phyloP scores from a whole-genome alignment of 2,113 vertebrate genomes.

The Taxidea taxus region DNA sequence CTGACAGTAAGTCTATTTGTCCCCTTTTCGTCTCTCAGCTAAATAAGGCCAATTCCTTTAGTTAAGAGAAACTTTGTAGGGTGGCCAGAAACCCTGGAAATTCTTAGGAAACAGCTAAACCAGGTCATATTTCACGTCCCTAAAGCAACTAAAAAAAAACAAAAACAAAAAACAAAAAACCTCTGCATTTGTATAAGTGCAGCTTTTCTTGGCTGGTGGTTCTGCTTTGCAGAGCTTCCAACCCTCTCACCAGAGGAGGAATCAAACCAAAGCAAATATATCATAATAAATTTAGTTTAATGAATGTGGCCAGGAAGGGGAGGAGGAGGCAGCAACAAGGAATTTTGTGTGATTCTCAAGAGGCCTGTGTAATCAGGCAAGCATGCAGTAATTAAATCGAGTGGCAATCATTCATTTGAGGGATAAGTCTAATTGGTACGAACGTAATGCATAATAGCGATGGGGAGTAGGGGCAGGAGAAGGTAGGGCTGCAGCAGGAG shows the following conservation, averaged over 20 bases:
- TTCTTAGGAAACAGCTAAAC: background rate
- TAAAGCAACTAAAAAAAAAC: too few relatives aligned
- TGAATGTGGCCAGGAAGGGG: slow-evolving; percentile 22
- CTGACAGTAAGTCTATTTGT: background rate
- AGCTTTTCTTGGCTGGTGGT: background rate
- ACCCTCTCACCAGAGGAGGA: background rate
- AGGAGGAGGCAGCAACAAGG: background rate
- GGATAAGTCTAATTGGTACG: slow-evolving; percentile 58
- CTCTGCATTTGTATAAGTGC: background rate
- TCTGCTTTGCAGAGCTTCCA: background rate
- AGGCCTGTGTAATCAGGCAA: slow-evolving; percentile 46
- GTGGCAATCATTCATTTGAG: slow-evolving; percentile 48
- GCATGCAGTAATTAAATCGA: slow-evolving; percentile 54
- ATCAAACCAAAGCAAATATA: background rate
- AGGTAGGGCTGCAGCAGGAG: background rate
- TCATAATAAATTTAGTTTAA: background rate
- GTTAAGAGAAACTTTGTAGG: background rate
- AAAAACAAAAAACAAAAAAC: too few relatives aligned
- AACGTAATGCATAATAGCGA: background rate
- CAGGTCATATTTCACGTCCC: too few relatives aligned
- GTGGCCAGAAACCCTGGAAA: background rate
- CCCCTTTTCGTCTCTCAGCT: background rate
- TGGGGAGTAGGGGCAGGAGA: background rate
- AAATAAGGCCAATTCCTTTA: background rate
- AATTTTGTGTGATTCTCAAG: background rate